Evolutionary conservation across 2,797 vertebrate species (phyloP), one percentile per base, ranked within the genome.

Genomic region (Acomys russatus): DNA sequence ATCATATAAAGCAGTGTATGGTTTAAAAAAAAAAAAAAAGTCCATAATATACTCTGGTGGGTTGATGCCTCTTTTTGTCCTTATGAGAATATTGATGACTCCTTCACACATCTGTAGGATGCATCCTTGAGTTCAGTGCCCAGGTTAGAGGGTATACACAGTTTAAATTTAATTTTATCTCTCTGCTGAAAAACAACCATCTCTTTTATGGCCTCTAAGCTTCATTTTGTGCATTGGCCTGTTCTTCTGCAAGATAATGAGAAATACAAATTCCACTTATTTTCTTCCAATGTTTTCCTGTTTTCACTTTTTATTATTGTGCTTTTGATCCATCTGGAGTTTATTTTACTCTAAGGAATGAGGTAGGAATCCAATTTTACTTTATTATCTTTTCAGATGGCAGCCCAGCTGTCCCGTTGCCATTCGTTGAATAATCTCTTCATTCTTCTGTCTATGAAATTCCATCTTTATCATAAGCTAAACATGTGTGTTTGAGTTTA

Each of bases 261-360:
- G 77, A 79, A 91, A 94, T 59, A 44, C 51, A 68, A 80, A 35
- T 82, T 76, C 25, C 49, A 51, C 23, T 38, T 85, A 61, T 85
- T 90, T 94, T 76, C 61, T 83, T 70, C 49, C 74, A 77, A 61
- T 90, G 64, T 85, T 90, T 94, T 94, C 61, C 77, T 91, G 64
- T 78, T 94, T 94, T 90, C 56, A 64, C 54, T 91, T 79, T 79
- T 91, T 94, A 70, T 68, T 73, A 73, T 71, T 91, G 88, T 78
- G 84, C n/a, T 73, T 84, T 91, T 91, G 74, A 71, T 94, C 54
- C 64, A 86, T 94, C 54, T 91, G 88, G 74, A 79, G 22, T 94
- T 91, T 77, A 91, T 86, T 86, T 94, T 87, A 51, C 49, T 82
- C 84, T 82, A 59, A 92, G 77, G 68, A 88, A 35, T 88, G 68